Evolutionary conservation across 2,888 invertebrate species (phyloP).

Genomic region (Lasius fuliginosus): DNA sequence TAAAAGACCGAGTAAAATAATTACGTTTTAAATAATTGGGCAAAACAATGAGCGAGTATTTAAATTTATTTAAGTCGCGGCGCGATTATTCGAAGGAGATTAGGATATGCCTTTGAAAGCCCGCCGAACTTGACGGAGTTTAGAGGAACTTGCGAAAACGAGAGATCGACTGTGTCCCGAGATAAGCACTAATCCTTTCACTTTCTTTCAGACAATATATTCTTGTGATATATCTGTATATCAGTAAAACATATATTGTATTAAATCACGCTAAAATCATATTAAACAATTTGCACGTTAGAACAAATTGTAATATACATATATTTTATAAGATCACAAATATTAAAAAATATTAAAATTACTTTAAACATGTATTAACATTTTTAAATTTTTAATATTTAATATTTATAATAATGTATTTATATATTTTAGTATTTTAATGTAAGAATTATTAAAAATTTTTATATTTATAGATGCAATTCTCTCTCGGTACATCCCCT

Average conservation of each 20-base stretch:
- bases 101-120: background rate
- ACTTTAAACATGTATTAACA: background rate
- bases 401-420: background rate
- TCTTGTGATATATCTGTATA: background rate
- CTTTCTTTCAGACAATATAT: background rate
- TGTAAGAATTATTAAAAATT: background rate
- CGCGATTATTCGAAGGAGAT: background rate
- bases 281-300: background rate
- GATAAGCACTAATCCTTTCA: background rate
- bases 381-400: background rate
- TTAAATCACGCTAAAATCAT: background rate
- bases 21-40: slow-evolving; percentile 20
- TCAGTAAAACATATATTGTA: background rate
- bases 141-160: background rate
- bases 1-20: slow-evolving; percentile 21
- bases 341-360: background rate
- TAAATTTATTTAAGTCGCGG: slow-evolving; percentile 26
- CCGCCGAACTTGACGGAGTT: background rate
- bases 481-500: background rate
- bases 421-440: background rate
- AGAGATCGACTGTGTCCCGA: background rate
- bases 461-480: background rate
- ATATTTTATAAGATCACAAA: background rate
- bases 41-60: slow-evolving; percentile 15
- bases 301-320: slow-evolving; percentile 1